Percentiles rank a stretch among this genome's conserved stretches.
Conservation (phyloP, 2,888 invertebrate genomes). For the Arrhopalites spinosus region DNA sequence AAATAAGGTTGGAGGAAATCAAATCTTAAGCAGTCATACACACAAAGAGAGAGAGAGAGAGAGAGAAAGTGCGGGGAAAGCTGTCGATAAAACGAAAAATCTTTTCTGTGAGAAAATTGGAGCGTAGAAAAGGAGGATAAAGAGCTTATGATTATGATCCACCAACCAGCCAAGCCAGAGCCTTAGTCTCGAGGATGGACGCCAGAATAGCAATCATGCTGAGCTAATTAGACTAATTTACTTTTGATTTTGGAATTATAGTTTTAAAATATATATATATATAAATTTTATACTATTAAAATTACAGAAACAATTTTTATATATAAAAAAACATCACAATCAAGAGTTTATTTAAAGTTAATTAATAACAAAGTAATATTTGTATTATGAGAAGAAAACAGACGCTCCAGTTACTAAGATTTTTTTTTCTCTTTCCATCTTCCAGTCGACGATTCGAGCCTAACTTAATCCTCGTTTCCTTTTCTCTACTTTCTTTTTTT, state of each 20-base stretch:
- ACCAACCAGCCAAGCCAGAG: not conserved
- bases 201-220: slow-evolving; percentile 22
- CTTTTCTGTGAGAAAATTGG: not conserved
- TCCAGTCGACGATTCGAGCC: slow-evolving; percentile 1
- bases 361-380: too few species aligned
- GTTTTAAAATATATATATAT: too few species aligned
- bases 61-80: not conserved
- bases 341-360: too few species aligned
- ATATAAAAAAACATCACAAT: too few species aligned
- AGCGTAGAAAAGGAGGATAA: slow-evolving; percentile 7
- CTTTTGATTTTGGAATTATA: too few species aligned
- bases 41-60: not conserved
- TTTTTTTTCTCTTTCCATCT: slow-evolving; percentile 6
- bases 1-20: not conserved
- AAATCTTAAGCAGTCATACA: not conserved
- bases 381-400: too few species aligned
- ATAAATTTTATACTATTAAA: too few species aligned
- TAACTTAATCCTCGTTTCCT: slow-evolving; percentile 1
- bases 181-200: not conserved
- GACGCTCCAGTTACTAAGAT: slow-evolving; percentile 17
- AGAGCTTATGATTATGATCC: slow-evolving; percentile 16
- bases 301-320: too few species aligned
- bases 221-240: slow-evolving; percentile 30
- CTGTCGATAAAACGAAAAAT: not conserved
- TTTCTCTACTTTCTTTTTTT: not conserved